Base-by-base conservation (phyloP, 2,888 invertebrate species). In the Stegana nigrithorax region DNA sequence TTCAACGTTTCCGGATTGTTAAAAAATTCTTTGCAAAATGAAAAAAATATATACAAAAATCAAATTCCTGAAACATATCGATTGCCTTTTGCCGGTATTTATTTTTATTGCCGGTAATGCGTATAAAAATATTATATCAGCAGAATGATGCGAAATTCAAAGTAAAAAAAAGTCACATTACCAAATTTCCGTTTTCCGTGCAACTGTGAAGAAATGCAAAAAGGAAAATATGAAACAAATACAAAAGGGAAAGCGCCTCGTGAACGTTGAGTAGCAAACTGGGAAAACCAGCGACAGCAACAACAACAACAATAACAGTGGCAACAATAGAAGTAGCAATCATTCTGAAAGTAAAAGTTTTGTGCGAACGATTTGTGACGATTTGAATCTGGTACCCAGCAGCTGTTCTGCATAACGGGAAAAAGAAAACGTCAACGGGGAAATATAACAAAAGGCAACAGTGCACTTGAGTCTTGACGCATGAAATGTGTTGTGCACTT, bases 121-220 rank as follows among this genome's bases (percentile, higher is more conserved):
- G 59, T 3, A 25, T 12, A 39, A 44, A 51, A 23, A 50, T 50
- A 50, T 10, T 6, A 50, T 50, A 26, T 50, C 17, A n/a, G n/a
- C n/a, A n/a, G 32, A 1, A 36, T n/a, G 10, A 1, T 10, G n/a
- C 10, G n/a, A 32, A 32, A 32, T 32, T 1, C 3, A 8, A 1
- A 2, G 1, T n/a, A 57, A 17, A 50, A 27, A 62, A 72, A 75
- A 79, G 75, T 73, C 73, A 23, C 36, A 5, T 36, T 36, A 36
- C 29, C 29, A 32, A 32, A 32, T 12, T 53, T 29, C 32, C 29
- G 19, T 32, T 29, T 53, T 17, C 25, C 25, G 25, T 44, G 19
- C 14, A 44, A 44, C 44, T n/a, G 42, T 0, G n/a, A n/a, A 3
- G 17, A 14, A 14, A n/a, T 23, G 23, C 10, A 47, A 47, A n/a